phyloP scores from a whole-genome alignment of 1,140 invertebrate species.

The Listronotus oregonensis region DNA sequence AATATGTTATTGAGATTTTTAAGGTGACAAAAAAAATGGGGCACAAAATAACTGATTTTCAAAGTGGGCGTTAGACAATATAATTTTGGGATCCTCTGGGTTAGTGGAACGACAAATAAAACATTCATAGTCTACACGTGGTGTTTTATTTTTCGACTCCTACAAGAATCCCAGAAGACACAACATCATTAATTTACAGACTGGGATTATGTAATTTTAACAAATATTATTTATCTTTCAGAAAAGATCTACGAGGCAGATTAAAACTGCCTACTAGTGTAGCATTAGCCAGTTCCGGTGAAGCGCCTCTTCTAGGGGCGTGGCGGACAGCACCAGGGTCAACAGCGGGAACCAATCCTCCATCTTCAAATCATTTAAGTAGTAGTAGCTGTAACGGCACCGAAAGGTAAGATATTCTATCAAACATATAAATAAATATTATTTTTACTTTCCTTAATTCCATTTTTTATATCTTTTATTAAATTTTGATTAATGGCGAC shows the following conservation, averaged over 20 bases:
- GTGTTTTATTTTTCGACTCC: too few species aligned
- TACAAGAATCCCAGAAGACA: too few species aligned
- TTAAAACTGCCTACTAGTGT: conserved; percentile 66
- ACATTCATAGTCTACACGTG: too few species aligned
- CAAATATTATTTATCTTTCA: conserved; percentile 16
- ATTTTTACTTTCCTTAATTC: not conserved
- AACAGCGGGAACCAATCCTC: conserved; percentile 62
- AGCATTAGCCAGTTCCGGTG: conserved; percentile 61
- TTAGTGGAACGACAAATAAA: too few species aligned
- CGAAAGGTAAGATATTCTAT: conserved; percentile 60
- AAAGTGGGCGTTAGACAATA: too few species aligned
- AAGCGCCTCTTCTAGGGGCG: conserved; percentile 61
- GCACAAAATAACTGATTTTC: too few species aligned
- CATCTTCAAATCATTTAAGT: conserved; percentile 69
- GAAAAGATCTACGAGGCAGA: conserved; percentile 67
- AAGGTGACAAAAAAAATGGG: too few species aligned
- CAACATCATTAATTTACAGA: too few species aligned
- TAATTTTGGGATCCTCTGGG: too few species aligned
- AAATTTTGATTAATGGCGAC: not conserved
- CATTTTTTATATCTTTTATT: not conserved
- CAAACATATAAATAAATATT: not conserved
- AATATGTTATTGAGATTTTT: too few species aligned
- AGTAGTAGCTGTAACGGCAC: conserved; percentile 68
- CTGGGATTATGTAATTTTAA: too few species aligned
- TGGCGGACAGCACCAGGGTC: conserved; percentile 66